Base-by-base conservation (phyloP, 2,113 vertebrate species). In the Phycodurus eques region DNA sequence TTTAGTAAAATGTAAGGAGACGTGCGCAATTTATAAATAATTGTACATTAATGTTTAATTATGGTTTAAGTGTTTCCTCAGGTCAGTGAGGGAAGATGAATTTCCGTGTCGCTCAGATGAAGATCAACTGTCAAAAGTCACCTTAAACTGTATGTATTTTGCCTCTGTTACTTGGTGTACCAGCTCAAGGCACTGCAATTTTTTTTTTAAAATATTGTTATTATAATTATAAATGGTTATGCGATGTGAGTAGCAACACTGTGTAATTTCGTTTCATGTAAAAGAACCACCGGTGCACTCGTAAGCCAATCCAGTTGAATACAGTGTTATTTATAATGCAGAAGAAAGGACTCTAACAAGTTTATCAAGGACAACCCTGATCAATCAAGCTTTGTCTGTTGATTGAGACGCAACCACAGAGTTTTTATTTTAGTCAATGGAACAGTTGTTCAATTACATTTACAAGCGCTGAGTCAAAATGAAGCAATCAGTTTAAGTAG, bases 41-140 rank as follows among this genome's bases (percentile, higher is more conserved):
- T 80, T 73, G 67, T 54, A 57, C 76, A 81, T 87, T 60, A 87
- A 86, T 79, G 77, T 84, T 90, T 83, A 67, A 89, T 42, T 72
- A 14, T 15, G 14, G 53, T 83, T 87, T 76, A 87, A 85, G 77
- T 80, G 81, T 76, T 51, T 82, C 64, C 73, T 82, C 62, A 42
- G 68, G 62, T 76, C 46, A 2, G 43, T 46, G 22, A 9, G 68
- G 35, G 56, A 43, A 14, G 10, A n/a, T 78, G 82, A 46, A 49
- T 73, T 49, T 84, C 69, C 59, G 63, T 9, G 78, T 46, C 39
- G 72, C 60, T 74, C 19, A 19, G 9, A 44, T 53, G 43, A 35
- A 70, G 67, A 65, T 70, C 57, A n/a, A 46, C 65, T 19, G 39
- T 8, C 39, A 64, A 64, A 64, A n/a, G 62, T 62, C 62, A 64